Conservation (phyloP, 2,797 vertebrate genomes). For the Arnoldichthys spilopterus region DNA sequence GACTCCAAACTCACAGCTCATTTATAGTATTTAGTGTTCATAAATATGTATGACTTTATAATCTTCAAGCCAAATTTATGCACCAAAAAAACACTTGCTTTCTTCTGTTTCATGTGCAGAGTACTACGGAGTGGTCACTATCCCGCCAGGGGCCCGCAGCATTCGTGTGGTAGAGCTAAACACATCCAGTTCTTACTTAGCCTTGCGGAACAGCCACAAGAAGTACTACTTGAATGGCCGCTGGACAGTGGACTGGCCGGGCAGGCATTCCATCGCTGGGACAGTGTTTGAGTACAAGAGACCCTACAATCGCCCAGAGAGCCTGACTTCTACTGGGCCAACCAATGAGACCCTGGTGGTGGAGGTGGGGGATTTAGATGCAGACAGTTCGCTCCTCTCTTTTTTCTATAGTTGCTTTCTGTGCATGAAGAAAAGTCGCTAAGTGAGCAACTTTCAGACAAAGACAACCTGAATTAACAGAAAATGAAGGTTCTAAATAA, state of each 20-base stretch:
- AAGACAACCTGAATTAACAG: no score
- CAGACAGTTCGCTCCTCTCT: background rate
- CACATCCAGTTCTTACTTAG: slow-evolving; percentile 85
- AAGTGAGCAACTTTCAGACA: background rate
- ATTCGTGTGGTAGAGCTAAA: slow-evolving; percentile 84
- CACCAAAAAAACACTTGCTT: background rate
- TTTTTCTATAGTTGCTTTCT: background rate
- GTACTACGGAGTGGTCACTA: slow-evolving; percentile 82
- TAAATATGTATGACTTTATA: no score
- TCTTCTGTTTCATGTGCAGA: slow-evolving; percentile 68
- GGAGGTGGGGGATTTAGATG: slow-evolving; percentile 74
- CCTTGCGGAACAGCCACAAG: slow-evolving; percentile 78
- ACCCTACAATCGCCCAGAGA: slow-evolving; percentile 84
- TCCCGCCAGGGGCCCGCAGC: slow-evolving; percentile 85
- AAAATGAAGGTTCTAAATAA: no score
- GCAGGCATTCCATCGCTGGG: slow-evolving; percentile 83
- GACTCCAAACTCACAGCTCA: background rate
- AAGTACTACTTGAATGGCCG: slow-evolving; percentile 87
- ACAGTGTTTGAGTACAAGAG: slow-evolving; percentile 86
- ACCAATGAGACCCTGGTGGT: slow-evolving; percentile 87
- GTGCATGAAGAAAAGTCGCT: background rate
- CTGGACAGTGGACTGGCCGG: slow-evolving; percentile 89
- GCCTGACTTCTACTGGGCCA: slow-evolving; percentile 80
- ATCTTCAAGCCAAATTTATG: background rate
- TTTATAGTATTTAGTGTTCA: no score